Evolutionary conservation across 2,888 invertebrate genomes (phyloP).

Genomic region (Agrochola lota): DNA sequence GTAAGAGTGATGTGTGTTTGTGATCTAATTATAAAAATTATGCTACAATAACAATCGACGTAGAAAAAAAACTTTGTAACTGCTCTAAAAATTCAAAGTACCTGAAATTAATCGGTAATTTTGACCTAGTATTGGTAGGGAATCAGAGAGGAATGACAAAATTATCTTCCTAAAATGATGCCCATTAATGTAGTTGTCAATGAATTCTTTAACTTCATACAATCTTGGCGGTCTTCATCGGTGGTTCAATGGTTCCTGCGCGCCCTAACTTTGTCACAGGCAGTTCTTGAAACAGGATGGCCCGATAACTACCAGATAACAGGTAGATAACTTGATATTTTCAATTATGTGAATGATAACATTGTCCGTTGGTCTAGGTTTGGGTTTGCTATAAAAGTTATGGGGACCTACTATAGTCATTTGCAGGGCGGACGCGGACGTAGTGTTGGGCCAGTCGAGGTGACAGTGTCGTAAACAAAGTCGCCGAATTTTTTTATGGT

Average conservation of each 20-base stretch:
- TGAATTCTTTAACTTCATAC: slow-evolving; percentile 73
- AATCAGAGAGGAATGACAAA: not conserved
- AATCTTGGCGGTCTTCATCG: slow-evolving; percentile 68
- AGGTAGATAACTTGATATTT: slow-evolving; percentile 67
- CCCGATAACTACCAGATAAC: slow-evolving; percentile 74
- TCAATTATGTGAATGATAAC: not conserved
- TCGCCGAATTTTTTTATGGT: not conserved
- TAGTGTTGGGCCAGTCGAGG: not conserved
- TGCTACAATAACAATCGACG: not conserved
- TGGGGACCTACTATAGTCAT: not conserved
- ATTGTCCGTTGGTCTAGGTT: not conserved
- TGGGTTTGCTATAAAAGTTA: not conserved
- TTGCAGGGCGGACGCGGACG: not conserved
- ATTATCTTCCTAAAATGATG: slow-evolving; percentile 54
- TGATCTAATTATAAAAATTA: slow-evolving; percentile 9
- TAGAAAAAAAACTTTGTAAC: not conserved
- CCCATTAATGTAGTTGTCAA: slow-evolving; percentile 73
- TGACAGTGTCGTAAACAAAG: not conserved
- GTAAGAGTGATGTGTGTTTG: not conserved
- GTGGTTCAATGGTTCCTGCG: slow-evolving; percentile 76
- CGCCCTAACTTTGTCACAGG: slow-evolving; percentile 76
- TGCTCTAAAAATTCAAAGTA: not conserved
- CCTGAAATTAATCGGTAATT: not conserved
- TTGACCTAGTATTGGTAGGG: not conserved
- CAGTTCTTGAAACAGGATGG: slow-evolving; percentile 79